phyloP scores from a whole-genome alignment of 2,113 vertebrate genomes.

The Hemiscyllium ocellatum region DNA sequence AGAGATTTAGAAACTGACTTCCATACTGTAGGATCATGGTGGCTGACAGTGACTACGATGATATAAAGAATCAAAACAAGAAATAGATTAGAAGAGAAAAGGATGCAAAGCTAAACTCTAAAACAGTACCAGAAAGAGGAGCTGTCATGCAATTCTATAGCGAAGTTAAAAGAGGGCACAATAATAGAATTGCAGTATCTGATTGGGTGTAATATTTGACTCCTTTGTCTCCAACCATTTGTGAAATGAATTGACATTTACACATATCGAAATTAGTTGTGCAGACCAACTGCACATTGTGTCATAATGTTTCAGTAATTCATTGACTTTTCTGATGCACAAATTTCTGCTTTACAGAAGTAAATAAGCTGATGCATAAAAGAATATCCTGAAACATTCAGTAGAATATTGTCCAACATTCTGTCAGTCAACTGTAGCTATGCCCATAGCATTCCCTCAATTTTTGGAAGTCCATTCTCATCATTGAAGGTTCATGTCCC shows the following conservation, averaged over 20 bases:
- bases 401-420: not conserved
- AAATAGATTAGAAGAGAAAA: not conserved
- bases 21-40: not conserved
- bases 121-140: not conserved
- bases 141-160: not conserved
- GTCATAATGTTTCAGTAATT: not conserved
- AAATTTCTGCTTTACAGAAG: not conserved
- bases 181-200: not conserved
- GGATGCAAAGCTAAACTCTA: not conserved
- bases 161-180: not conserved
- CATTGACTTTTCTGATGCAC: not conserved
- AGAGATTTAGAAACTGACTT: not conserved
- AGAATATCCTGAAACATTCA: not conserved
- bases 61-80: not conserved
- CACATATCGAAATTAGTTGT: not conserved
- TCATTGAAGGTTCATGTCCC: not conserved
- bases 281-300: not conserved
- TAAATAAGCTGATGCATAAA: not conserved
- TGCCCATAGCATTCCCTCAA: not conserved
- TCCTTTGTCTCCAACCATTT: not conserved
- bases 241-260: not conserved
- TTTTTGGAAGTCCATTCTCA: not conserved
- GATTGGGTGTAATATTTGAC: too few species aligned
- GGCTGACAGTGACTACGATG: not conserved
- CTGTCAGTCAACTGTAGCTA: not conserved